Evolutionary conservation across 2,113 vertebrate genomes (phyloP), one percentile per base, ranked within the genome.

Genomic region (Pogona vitticeps): DNA sequence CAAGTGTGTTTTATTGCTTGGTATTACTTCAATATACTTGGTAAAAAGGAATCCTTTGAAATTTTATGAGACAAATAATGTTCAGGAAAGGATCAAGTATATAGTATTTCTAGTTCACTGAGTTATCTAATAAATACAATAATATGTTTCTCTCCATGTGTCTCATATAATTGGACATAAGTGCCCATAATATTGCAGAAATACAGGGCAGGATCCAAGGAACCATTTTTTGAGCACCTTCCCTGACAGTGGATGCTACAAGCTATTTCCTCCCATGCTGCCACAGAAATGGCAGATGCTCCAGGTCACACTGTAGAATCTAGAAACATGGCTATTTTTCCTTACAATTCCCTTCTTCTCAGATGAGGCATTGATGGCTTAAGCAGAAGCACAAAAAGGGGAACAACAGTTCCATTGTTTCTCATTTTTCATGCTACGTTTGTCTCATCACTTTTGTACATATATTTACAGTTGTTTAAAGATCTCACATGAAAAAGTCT

Each of bases 11-110:
- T 89, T 65, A 83, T 89, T 82, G 67, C 20, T 31, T 88, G 65
- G 40, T 2, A 90, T 89, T 85, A 38, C 3, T 36, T 65, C 8
- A 87, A 56, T 61, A 76, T 1, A 4, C n/a, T 76, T 2, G 80
- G 15, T 82, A 61, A 93, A 91, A 80, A 8, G 87, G 42, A 68
- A 89, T 90, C 15, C 0, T 89, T 76, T 21, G 76, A 86, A 90
- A 80, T 1, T 8, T 93, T 88, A 65, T 82, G 2, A 75, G 26
- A 79, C n/a, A 90, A 87, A 58, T 52, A 87, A 85, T 1, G 3
- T 0, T 0, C 78, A 5, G 56, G 83, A 70, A 86, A 86, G 23
- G 18, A 75, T 81, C 58, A 89, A 10, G 31, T 13, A 70, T 26
- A 0, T 84, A 73, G 1, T 17, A 83, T 42, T 70, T 86, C 67